Percentiles rank a stretch among this genome's conserved stretches.
phyloP scores from a whole-genome alignment of 2,113 vertebrate genomes.

The Zosterops lateralis region DNA sequence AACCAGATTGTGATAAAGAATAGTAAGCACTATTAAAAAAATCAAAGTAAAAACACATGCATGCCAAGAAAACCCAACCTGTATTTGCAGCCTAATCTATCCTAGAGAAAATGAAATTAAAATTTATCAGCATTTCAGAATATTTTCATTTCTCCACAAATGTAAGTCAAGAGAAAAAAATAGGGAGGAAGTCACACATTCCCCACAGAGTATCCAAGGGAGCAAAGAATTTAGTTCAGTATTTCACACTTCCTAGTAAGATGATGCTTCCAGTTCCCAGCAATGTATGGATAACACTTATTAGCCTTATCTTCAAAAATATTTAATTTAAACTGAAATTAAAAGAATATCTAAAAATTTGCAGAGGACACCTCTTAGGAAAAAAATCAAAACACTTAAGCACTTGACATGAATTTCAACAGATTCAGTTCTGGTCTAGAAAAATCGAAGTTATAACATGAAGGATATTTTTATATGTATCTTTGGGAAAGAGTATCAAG shows the following conservation, averaged over 20 bases:
- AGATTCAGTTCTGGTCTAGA: neutral
- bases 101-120: neutral
- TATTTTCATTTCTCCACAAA: neutral
- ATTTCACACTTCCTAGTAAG: neutral
- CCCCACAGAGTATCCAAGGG: neutral
- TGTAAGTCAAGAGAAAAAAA: neutral
- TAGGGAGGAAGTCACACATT: neutral
- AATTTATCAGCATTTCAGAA: neutral
- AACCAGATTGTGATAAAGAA: neutral
- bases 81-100: neutral
- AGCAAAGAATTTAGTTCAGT: neutral
- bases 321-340: neutral
- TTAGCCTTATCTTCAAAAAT: neutral
- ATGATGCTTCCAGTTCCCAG: neutral
- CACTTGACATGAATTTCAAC: neutral
- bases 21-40: neutral
- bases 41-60: fast-evolving
- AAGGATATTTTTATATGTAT: neutral
- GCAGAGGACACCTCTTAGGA: neutral
- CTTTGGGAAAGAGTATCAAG: neutral
- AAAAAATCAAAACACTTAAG: neutral
- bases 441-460: neutral
- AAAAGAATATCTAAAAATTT: neutral
- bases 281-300: neutral
- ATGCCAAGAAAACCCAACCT: neutral